Conservation (phyloP, 2,113 vertebrate genomes). For the Macrotis lagotis region DNA sequence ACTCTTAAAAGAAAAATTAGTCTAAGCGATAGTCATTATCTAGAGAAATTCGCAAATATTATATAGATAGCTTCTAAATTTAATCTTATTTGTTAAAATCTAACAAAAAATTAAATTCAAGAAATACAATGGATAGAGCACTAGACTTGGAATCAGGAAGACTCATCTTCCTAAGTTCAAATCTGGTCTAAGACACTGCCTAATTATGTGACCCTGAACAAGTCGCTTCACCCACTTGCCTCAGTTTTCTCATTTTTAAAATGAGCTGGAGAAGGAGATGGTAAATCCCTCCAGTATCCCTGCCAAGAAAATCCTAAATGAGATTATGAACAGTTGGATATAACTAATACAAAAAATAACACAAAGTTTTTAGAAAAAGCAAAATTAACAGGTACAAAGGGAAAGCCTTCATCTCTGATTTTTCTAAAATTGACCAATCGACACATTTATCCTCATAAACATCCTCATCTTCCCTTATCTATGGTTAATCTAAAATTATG, state of each 20-base stretch:
- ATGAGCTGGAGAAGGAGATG: neutral
- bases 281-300: neutral
- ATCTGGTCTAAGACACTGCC: no score
- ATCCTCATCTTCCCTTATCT: neutral
- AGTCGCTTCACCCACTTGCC: no score
- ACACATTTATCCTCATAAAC: neutral
- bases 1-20: neutral
- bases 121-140: no score
- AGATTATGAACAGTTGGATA: no score
- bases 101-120: neutral
- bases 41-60: neutral
- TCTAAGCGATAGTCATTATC: neutral
- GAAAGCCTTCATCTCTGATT: neutral
- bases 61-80: neutral
- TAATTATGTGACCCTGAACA: no score
- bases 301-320: no score
- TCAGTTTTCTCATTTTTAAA: neutral
- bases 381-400: neutral
- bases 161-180: no score
- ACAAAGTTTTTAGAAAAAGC: neutral
- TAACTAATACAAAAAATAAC: no score
- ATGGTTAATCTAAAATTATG: neutral
- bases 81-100: neutral
- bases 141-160: no score
- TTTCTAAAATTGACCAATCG: neutral